Percentiles rank a stretch among this genome's conserved stretches.
These are phyloP conservation scores for Zalophus californianus DNA, from an alignment of 2,797 vertebrate species.

Conservation along the genomic window DNA sequence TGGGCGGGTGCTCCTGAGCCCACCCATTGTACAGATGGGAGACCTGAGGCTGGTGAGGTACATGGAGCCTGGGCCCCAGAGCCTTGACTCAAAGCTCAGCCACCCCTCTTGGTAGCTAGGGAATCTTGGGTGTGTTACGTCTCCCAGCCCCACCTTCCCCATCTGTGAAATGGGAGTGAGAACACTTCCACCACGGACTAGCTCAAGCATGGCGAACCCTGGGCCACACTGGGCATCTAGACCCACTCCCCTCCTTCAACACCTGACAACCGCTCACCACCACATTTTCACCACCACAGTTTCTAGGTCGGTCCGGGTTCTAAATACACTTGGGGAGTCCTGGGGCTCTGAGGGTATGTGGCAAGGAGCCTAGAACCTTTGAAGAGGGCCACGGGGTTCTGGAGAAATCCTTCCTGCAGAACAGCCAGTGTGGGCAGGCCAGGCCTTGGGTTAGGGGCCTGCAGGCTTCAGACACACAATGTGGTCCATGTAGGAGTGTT, in stretches of 20 bases:
- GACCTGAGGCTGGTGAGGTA: not conserved
- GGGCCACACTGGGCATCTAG: not conserved
- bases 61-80: not conserved
- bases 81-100: not conserved
- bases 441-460: not conserved
- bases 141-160: not conserved
- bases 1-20: not conserved
- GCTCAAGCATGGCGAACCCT: not conserved
- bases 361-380: not conserved
- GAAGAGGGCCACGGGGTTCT: not conserved
- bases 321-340: not conserved
- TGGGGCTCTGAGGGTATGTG: not conserved
- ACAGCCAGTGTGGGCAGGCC: not conserved
- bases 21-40: not conserved
- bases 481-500: fast-evolving
- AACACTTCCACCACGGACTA: not conserved
- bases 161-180: not conserved
- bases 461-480: not conserved
- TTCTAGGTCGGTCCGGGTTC: not conserved
- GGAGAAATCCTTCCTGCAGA: not conserved
- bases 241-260: not conserved
- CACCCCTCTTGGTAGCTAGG: not conserved
- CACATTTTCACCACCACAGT: not conserved
- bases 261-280: not conserved
- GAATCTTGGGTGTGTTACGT: not conserved